Evolutionary conservation across 1,140 invertebrate genomes (phyloP), one percentile per base, ranked within the genome.

Genomic region (Rhizoglyphus robini): DNA sequence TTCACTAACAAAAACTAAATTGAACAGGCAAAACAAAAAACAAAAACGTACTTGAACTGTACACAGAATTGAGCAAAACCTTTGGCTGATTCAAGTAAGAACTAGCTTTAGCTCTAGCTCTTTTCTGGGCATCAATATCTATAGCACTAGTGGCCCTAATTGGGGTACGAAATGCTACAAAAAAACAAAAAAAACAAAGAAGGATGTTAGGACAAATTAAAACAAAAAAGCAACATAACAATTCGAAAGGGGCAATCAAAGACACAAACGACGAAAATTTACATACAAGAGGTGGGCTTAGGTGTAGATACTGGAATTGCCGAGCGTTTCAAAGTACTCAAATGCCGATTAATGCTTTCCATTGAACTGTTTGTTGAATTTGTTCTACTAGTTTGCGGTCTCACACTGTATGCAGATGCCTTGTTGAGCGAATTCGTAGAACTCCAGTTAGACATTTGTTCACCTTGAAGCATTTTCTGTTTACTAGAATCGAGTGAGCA

Each of bases 61-160:
- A 34, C 1, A 60, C 58, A 20, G 58, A 60, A 60, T 30, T 64
- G 46, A 82, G 29, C 87, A 78, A 49, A 83, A 83, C 73, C 87
- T 81, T 68, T 41, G 67, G 66, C 57, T 58, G 67, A 38, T 18
- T 30, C 4, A 65, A 27, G 27, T 58, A 67, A 15, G 48, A 29
- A 61, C 87, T 81, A 34, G 85, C 83, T 65, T 88, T 79, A 0
- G 84, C 86, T 70, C 88, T 86, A 20, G 89, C 89, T 61, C 89
- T 78, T 75, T 90, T 86, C 29, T 85, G 89, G 11, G 89, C 88
- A 70, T 88, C 87, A 62, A 90, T 81, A 80, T 96, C 92, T 72
- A 95, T 88, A 46, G 91, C 91, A 69, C 90, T 94, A 72, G 88
- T 90, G 51, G 91, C 95, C 67, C 91, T 82, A 65, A 74, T 71